A percentile compares a stretch with the other conserved stretches of the same genome.
Conservation (phyloP, 1,140 invertebrate genomes). For the Polypedilum vanderplanki region DNA sequence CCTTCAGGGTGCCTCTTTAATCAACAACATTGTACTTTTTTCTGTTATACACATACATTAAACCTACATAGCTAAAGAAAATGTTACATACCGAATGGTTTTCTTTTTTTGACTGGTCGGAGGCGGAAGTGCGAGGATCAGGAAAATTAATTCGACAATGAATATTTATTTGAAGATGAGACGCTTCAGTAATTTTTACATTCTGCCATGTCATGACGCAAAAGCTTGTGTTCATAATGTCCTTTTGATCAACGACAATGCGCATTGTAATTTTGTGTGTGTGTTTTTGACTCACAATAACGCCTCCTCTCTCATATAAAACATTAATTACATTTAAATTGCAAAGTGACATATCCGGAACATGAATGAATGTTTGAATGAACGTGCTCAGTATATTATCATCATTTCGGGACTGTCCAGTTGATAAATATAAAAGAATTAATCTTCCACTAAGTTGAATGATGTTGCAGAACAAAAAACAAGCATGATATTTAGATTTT, state of each 20-base stretch:
- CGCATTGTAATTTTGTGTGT: too few species aligned
- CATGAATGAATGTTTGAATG: not conserved
- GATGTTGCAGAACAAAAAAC: too few species aligned
- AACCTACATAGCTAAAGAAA: not conserved
- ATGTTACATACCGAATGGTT: not conserved
- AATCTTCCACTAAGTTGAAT: too few species aligned
- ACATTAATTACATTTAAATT: too few species aligned
- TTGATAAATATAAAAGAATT: too few species aligned
- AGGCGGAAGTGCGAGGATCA: not conserved
- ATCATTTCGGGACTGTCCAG: too few species aligned
- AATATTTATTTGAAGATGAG: constrained; percentile 14
- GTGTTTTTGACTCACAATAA: too few species aligned
- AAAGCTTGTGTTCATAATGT: too few species aligned
- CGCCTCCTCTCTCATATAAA: too few species aligned
- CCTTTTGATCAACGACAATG: too few species aligned
- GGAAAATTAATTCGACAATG: constrained; percentile 9
- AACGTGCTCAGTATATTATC: not conserved
- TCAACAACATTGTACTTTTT: constrained; percentile 12
- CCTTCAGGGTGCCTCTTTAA: constrained; percentile 4
- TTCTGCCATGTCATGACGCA: not conserved
- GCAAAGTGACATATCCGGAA: not conserved
- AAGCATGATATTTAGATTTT: too few species aligned
- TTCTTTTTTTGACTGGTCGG: too few species aligned
- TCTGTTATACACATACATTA: not conserved
- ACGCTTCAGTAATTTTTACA: not conserved